Conservation (phyloP, 2,888 invertebrate species). For the Cecidostiba fungosa region DNA sequence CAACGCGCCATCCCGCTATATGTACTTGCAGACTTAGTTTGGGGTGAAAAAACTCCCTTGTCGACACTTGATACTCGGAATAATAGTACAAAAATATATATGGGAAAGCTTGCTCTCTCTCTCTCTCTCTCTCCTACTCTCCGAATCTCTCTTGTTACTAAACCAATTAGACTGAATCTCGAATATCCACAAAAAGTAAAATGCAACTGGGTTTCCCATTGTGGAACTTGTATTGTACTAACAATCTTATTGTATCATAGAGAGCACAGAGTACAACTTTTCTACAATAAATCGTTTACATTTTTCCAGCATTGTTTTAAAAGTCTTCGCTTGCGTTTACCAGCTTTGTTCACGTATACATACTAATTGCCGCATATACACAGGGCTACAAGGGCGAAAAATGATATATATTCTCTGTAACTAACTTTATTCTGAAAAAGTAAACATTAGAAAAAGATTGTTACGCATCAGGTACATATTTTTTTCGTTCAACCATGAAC, state of each 20-base stretch:
- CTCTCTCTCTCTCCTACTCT: background rate
- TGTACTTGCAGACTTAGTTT: background rate
- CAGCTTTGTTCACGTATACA: too few relatives aligned
- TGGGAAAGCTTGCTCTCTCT: background rate
- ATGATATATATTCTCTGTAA: too few relatives aligned
- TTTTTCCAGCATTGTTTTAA: too few relatives aligned
- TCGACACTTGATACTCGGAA: constrained; percentile 56
- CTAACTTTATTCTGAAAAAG: too few relatives aligned
- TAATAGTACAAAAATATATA: constrained; percentile 51
- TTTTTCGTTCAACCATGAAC: too few relatives aligned
- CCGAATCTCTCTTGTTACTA: background rate
- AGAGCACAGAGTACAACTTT: background rate
- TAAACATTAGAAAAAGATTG: too few relatives aligned
- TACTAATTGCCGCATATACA: too few relatives aligned
- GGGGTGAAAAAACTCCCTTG: constrained; percentile 38
- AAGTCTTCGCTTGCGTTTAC: too few relatives aligned
- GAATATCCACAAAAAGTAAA: constrained; percentile 12
- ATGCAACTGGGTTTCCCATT: background rate
- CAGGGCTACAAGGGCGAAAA: too few relatives aligned
- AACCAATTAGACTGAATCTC: constrained; percentile 32
- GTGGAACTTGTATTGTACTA: background rate
- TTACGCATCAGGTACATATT: too few relatives aligned
- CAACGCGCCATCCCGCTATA: background rate
- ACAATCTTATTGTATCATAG: background rate
- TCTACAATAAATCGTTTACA: background rate